A percentile compares a stretch with the other conserved stretches of the same genome.
Conservation (phyloP, 2,888 invertebrate species). For the Idaea aversata region DNA sequence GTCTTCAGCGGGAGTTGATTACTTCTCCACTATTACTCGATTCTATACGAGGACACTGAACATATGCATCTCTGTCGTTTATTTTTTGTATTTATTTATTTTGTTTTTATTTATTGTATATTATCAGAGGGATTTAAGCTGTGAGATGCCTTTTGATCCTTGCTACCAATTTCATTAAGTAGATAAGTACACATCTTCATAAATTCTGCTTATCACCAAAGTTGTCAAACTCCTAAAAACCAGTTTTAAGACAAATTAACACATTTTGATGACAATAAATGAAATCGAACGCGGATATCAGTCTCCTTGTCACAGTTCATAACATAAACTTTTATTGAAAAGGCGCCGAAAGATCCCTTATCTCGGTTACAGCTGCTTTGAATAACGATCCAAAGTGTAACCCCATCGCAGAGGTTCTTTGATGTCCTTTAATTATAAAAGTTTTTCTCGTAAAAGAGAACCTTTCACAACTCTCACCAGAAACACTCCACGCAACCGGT, state of each 20-base stretch:
- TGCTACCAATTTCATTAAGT: neutral
- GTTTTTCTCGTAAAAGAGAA: conserved; percentile 69
- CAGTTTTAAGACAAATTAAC: neutral
- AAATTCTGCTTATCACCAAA: neutral
- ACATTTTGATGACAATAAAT: conserved; percentile 5
- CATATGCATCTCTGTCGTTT: conserved; percentile 35
- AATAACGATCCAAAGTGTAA: conserved; percentile 76
- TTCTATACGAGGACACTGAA: conserved; percentile 43
- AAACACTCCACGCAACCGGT: conserved; percentile 39
- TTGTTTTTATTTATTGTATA: neutral
- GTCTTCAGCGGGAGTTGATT: conserved; percentile 65
- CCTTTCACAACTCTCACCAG: conserved; percentile 50
- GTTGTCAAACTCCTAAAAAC: neutral
- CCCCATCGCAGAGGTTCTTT: conserved; percentile 72
- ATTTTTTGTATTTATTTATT: too few species aligned
- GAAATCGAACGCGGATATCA: conserved; percentile 38
- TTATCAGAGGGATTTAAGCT: neutral
- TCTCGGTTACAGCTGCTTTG: conserved; percentile 72
- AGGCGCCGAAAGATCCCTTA: conserved; percentile 70
- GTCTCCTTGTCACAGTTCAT: conserved; percentile 60
- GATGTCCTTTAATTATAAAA: conserved; percentile 79
- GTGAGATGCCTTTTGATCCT: neutral
- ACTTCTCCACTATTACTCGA: conserved; percentile 49
- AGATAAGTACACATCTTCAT: conserved; percentile 15
- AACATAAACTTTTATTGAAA: conserved; percentile 68